Base-by-base conservation (phyloP, 1,140 invertebrate species). In the Babylonia areolata region DNA sequence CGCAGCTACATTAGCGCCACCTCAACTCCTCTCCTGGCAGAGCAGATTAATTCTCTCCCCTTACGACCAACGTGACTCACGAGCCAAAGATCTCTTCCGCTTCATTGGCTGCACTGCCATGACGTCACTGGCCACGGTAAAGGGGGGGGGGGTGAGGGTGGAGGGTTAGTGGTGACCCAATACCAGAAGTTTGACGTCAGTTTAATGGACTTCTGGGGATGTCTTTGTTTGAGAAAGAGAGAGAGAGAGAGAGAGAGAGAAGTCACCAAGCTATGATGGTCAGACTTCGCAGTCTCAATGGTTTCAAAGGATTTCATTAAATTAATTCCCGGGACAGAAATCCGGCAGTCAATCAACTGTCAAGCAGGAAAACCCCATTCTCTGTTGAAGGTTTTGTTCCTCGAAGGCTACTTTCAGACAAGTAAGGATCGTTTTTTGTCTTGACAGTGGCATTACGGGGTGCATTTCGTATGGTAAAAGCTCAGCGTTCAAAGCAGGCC, bases 11-110 rank as follows among this genome's bases (percentile, higher is more conserved):
- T 82, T 82, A 82, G 81, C 81, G 81, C 58, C 81, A 82, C 81
- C 81, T 82, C 81, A 69, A 23, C 64, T 82, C 81, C 40, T 81
- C 79, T 51, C 35, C 81, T 82, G 64, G 54, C 31, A 35, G 33
- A 39, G 54, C 6, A 54, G 81, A 82, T 82, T 82, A 82, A 82
- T 82, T 82, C 23, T 82, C 81, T 82, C 81, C 58, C 81, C 39
- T 82, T 82, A 82, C 81, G 3, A n/a, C 33, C 54, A 17, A 28
- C 54, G 39, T 82, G 81, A 82, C 81, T 82, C 81, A 82, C 81
- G 28, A 39, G 35, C 17, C 39, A 82, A 69, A 37, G 81, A 64
- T 82, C 33, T 39, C 3, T 81, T 51, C 46, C 28, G 42, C n/a
- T 69, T 37, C 81, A 58, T 23, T 82, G 81, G 81, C 37, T 69